Conservation (phyloP, 1,140 invertebrate species). For the Metopolophium dirhodum region DNA sequence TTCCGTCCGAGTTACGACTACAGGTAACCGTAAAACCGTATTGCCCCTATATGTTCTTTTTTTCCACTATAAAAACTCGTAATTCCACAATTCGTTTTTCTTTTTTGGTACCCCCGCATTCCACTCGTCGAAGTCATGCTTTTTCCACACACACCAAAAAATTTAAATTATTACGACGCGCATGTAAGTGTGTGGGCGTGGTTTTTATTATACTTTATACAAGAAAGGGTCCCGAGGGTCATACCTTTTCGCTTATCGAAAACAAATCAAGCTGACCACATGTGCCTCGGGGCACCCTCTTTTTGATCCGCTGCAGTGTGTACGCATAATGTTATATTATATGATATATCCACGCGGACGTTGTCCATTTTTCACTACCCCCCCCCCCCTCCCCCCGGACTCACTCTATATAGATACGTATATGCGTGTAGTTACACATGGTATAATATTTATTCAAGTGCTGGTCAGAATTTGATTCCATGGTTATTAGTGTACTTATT, state of each 20-base stretch:
- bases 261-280: constrained; percentile 57
- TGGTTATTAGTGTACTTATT: background rate
- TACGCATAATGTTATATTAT: constrained; percentile 43
- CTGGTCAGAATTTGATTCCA: background rate
- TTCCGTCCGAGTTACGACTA: constrained; percentile 51
- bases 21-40: constrained; percentile 52
- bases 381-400: no score
- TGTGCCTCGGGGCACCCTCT: constrained; percentile 49
- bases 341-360: constrained; percentile 24
- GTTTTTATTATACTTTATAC: constrained; percentile 38
- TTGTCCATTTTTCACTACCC: constrained; percentile 41
- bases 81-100: constrained; percentile 50
- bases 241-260: constrained; percentile 57
- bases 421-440: background rate
- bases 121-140: background rate
- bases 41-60: constrained; percentile 27
- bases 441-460: constrained; percentile 20
- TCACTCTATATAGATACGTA: no score
- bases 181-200: constrained; percentile 41
- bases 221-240: constrained; percentile 53
- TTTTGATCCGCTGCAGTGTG: constrained; percentile 45
- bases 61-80: constrained; percentile 42
- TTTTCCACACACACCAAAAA: background rate
- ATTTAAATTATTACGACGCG: constrained; percentile 54
- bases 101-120: background rate